Evolutionary conservation across 2,888 invertebrate species (phyloP).

Genomic region (Caenorhabditis zanzibari): DNA sequence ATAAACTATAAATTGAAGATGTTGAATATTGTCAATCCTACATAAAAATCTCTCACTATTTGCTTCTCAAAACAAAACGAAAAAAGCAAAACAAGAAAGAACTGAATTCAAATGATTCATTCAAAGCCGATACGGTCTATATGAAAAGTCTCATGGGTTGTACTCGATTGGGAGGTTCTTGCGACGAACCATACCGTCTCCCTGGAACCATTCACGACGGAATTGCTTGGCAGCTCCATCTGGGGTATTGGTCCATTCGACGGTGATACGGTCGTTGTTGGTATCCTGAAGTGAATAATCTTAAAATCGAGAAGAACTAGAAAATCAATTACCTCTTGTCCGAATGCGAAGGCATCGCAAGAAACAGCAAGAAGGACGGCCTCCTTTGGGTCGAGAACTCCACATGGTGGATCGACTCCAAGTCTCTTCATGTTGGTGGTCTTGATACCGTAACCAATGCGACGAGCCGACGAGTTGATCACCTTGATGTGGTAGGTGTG

Average conservation of each 20-base stretch:
- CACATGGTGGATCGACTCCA: conserved; percentile 55
- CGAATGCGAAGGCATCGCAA: conserved; percentile 78
- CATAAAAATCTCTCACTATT: too few species aligned
- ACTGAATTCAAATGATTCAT: too few species aligned
- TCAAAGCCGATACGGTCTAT: too few species aligned
- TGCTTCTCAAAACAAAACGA: too few species aligned
- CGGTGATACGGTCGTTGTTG: conserved; percentile 75
- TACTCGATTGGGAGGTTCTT: conserved; percentile 71
- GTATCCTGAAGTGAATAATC: conserved; percentile 53
- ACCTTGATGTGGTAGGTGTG: conserved; percentile 77
- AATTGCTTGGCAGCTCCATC: conserved; percentile 71
- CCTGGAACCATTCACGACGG: conserved; percentile 76
- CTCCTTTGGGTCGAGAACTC: conserved; percentile 79
- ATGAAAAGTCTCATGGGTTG: conserved; percentile 30
- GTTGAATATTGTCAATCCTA: too few species aligned
- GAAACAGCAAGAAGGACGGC: conserved; percentile 67
- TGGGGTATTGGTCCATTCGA: conserved; percentile 74
- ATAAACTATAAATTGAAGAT: background rate
- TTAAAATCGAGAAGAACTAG: too few species aligned
- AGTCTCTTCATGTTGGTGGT: conserved; percentile 67
- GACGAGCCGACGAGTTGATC: conserved; percentile 71
- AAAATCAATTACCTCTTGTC: conserved; percentile 34
- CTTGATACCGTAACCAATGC: conserved; percentile 81
- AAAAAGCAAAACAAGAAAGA: too few species aligned
- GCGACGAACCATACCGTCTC: conserved; percentile 73